Percentiles rank a stretch among this genome's conserved stretches.
These are phyloP conservation scores for Spondyliosoma cantharus DNA, from an alignment of 2,797 vertebrate species.

Conservation along the genomic window DNA sequence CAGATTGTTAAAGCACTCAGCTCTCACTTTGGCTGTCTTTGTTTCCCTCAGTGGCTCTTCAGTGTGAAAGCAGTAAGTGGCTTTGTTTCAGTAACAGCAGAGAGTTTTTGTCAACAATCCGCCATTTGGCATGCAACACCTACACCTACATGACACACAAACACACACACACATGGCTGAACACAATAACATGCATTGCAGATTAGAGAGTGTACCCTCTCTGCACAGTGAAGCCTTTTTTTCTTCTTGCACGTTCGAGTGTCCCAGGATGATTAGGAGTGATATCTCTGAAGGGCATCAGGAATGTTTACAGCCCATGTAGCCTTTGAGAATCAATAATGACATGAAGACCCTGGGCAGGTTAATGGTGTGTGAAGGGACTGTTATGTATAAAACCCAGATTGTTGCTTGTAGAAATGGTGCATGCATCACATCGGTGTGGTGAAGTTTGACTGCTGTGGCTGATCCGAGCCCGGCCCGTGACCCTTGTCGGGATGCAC, in stretches of 20 bases:
- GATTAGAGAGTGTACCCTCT: slow-evolving; percentile 36
- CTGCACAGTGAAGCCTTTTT: slow-evolving; percentile 45
- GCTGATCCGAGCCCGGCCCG: slow-evolving; percentile 59
- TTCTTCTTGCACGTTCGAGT: slow-evolving; percentile 41
- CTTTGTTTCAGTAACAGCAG: slow-evolving; percentile 54
- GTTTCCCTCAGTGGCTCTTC: slow-evolving; percentile 59
- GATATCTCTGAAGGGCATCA: slow-evolving; percentile 78
- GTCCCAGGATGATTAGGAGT: slow-evolving; percentile 68
- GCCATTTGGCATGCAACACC: slow-evolving; percentile 59
- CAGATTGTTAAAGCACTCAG: slow-evolving; percentile 63
- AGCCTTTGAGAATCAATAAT: slow-evolving; percentile 80
- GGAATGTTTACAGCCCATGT: slow-evolving; percentile 72
- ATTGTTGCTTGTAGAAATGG: slow-evolving; percentile 75
- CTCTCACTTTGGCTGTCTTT: slow-evolving; percentile 60
- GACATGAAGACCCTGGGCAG: slow-evolving; percentile 70
- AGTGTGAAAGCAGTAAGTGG: slow-evolving; percentile 48
- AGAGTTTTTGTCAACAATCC: slow-evolving; percentile 61
- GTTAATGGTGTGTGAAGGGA: slow-evolving; percentile 80
- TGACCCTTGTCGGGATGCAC: slow-evolving; percentile 68
- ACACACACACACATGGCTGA: slow-evolving; percentile 34
- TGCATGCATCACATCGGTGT: slow-evolving; percentile 64
- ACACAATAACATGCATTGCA: slow-evolving; percentile 36
- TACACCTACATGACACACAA: slow-evolving; percentile 8
- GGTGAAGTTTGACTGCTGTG: slow-evolving; percentile 68
- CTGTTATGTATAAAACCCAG: slow-evolving; percentile 73